Conservation (phyloP, 2,113 vertebrate genomes). For the Cynopterus brachyotis region DNA sequence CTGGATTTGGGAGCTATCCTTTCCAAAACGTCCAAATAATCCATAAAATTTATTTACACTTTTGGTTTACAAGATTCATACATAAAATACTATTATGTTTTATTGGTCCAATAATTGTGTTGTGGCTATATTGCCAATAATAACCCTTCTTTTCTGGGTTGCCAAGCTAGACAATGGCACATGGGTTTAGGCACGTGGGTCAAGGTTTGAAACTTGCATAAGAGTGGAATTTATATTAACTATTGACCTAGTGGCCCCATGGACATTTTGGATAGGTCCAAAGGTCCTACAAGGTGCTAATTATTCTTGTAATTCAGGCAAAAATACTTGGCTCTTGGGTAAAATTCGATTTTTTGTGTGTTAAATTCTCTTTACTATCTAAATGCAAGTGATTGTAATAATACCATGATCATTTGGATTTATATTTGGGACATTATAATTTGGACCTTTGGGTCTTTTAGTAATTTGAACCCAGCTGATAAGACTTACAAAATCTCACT, state of each 20-base stretch:
- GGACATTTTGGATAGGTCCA: not conserved
- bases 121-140: no score
- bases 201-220: not conserved
- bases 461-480: not conserved
- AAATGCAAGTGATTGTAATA: not conserved
- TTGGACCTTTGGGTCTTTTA: not conserved
- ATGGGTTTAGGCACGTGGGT: not conserved
- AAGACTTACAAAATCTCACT: not conserved
- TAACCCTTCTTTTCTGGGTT: no score
- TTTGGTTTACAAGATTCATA: no score
- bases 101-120: no score
- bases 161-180: not conserved
- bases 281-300: not conserved
- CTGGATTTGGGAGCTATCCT: not conserved
- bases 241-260: not conserved
- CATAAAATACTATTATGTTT: no score
- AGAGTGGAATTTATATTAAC: not conserved
- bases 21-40: no score
- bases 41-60: no score
- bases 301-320: not conserved
- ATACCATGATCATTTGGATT: not conserved
- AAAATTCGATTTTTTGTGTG: constrained; percentile 15
- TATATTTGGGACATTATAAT: not conserved
- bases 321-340: not conserved
- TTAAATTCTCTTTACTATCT: not conserved